phyloP scores from a whole-genome alignment of 2,888 invertebrate genomes.

The Patella ulyssiponensis region DNA sequence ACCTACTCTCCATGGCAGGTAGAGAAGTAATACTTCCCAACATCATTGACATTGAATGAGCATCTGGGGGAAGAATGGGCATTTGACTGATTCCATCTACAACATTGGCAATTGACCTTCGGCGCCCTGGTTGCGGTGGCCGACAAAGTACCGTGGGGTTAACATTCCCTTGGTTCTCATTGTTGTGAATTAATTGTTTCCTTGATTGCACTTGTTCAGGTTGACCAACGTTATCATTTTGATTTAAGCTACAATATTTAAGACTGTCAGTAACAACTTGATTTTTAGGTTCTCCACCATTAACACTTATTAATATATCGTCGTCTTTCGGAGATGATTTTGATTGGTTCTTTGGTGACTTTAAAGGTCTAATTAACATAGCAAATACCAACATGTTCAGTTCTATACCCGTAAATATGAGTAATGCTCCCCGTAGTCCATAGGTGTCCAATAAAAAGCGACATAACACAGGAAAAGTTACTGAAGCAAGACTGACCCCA shows the following conservation, averaged over 20 bases:
- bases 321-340: neutral
- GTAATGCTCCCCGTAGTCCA: conserved; percentile 30
- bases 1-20: neutral
- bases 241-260: no score
- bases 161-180: neutral
- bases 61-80: neutral
- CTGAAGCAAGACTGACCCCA: conserved; percentile 31
- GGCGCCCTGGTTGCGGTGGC: neutral
- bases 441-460: conserved; percentile 19
- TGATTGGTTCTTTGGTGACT: neutral
- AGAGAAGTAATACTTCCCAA: neutral
- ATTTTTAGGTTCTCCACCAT: neutral
- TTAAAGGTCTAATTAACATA: conserved; percentile 28
- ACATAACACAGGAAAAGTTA: conserved; percentile 29
- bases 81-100: neutral
- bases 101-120: neutral
- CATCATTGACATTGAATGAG: neutral
- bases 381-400: conserved; percentile 25
- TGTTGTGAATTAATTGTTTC: no score
- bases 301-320: neutral
- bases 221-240: no score
- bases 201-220: no score
- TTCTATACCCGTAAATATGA: conserved; percentile 26
- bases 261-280: neutral
- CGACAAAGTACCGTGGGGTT: neutral